A percentile compares a stretch with the other conserved stretches of the same genome.
Conservation (phyloP, 2,113 vertebrate species). For the Cervus canadensis region DNA sequence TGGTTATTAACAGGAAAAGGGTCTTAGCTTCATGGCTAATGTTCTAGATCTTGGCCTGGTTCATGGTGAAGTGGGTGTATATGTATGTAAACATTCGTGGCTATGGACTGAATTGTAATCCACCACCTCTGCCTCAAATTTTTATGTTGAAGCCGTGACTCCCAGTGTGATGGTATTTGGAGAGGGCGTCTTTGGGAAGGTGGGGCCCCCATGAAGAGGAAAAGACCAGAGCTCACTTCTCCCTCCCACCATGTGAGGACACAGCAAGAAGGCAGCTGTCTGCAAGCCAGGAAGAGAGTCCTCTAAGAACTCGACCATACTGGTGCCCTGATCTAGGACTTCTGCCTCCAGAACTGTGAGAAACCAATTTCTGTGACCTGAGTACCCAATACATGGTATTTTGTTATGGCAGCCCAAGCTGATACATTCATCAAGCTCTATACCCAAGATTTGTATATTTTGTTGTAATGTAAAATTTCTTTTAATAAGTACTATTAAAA, state of each 20-base stretch:
- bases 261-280: background rate
- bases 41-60: background rate
- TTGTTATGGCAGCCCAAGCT: background rate
- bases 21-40: background rate
- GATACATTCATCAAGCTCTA: background rate
- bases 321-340: background rate
- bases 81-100: background rate
- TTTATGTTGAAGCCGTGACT: background rate
- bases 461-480: background rate
- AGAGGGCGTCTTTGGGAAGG: background rate
- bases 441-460: background rate
- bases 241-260: background rate
- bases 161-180: background rate
- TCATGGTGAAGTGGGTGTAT: background rate
- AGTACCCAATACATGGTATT: background rate
- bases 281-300: background rate
- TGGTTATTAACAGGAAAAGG: background rate
- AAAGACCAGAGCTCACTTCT: background rate
- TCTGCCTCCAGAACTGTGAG: background rate
- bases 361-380: background rate
- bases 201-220: background rate
- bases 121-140: background rate
- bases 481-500: background rate
- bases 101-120: background rate
- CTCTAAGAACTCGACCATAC: rapidly evolving